Percentiles rank a stretch among this genome's conserved stretches.
Evolutionary conservation across 1,140 invertebrate genomes (phyloP).

Genomic region (Conus betulinus): DNA sequence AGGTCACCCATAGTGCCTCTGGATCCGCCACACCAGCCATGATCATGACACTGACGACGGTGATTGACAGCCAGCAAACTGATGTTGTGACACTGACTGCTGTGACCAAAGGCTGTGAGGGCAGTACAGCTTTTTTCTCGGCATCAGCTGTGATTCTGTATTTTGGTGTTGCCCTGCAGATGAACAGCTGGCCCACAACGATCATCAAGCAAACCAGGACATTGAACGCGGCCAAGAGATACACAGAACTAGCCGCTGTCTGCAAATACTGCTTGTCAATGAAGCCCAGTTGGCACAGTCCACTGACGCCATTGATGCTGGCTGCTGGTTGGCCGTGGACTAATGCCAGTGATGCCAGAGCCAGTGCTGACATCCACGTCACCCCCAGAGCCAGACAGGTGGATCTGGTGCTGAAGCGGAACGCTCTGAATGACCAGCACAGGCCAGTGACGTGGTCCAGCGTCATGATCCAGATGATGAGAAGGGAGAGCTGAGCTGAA

Average conservation of each 20-base stretch:
- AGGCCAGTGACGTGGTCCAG: slow-evolving; percentile 6
- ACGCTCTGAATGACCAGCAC: neutral
- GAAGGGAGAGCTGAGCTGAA: neutral
- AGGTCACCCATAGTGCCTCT: too few relatives aligned
- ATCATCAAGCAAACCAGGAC: neutral
- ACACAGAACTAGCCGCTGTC: neutral
- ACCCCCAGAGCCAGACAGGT: slow-evolving; percentile 3
- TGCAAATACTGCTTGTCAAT: neutral
- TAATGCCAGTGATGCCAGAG: neutral
- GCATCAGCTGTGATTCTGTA: neutral
- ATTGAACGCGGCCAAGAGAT: neutral
- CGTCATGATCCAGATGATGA: neutral
- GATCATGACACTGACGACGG: neutral
- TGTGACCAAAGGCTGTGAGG: neutral
- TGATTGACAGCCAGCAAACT: neutral
- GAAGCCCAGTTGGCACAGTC: slow-evolving; percentile 33
- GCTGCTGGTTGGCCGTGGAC: neutral
- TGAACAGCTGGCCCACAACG: neutral
- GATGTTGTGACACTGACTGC: neutral
- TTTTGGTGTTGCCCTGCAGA: neutral
- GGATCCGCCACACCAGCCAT: neutral
- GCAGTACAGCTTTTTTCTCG: neutral
- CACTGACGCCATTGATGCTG: slow-evolving; percentile 49
- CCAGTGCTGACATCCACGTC: slow-evolving; percentile 6
- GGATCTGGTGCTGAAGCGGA: neutral